Evolutionary conservation across 2,888 invertebrate genomes (phyloP).

Genomic region (Baronia brevicornis): DNA sequence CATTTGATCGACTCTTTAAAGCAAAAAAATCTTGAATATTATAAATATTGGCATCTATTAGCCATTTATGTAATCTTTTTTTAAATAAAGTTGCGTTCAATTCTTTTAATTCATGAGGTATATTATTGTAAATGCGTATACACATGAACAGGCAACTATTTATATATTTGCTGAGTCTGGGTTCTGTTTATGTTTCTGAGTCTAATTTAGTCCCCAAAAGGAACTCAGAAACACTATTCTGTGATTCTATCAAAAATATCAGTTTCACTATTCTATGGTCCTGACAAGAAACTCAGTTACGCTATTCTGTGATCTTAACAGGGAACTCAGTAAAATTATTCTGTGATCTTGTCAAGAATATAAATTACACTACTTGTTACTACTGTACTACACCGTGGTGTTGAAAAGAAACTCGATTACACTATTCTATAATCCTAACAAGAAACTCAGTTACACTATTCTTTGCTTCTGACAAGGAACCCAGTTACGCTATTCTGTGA

Average conservation of each 20-base stretch:
- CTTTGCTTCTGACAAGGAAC: conserved; percentile 11
- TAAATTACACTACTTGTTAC: conserved; percentile 11
- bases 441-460: conserved; percentile 11
- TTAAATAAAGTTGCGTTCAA: too few relatives aligned
- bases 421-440: conserved; percentile 10
- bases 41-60: too few relatives aligned
- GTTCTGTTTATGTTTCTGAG: conserved; percentile 11
- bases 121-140: too few relatives aligned
- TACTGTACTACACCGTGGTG: conserved; percentile 12
- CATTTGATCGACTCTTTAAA: too few relatives aligned
- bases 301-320: conserved; percentile 6
- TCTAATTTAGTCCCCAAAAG: conserved; percentile 16
- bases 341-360: conserved; percentile 15
- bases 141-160: conserved; percentile 17
- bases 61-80: too few relatives aligned
- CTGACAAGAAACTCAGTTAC: conserved; percentile 16
- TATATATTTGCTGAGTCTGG: conserved; percentile 6
- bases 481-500: conserved; percentile 9
- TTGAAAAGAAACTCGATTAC: conserved; percentile 14
- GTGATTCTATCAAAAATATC: conserved; percentile 12
- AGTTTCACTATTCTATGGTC: conserved; percentile 10
- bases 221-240: conserved; percentile 8
- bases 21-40: too few relatives aligned
- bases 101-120: too few relatives aligned
- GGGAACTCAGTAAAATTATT: conserved; percentile 11